These are phyloP conservation scores for Apostichopus leukothele DNA, from an alignment of 53 echinoderm and acorn worm species.

Conservation along the genomic window DNA sequence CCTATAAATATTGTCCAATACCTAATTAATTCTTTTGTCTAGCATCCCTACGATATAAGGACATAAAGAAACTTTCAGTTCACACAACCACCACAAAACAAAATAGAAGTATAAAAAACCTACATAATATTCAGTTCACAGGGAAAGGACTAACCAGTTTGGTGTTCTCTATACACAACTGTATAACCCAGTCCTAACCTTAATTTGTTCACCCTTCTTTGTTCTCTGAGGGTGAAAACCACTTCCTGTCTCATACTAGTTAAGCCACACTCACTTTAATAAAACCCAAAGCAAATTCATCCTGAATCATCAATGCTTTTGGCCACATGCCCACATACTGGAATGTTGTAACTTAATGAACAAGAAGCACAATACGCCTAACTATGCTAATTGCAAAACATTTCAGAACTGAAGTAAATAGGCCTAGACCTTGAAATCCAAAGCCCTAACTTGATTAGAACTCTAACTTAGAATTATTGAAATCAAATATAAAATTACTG, in stretches of 20 bases:
- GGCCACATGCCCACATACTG: slow-evolving; percentile 34
- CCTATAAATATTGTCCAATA: no score
- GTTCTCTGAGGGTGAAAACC: not conserved
- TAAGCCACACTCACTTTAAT: not conserved
- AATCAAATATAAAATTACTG: not conserved
- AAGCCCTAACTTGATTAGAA: no score
- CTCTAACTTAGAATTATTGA: no score
- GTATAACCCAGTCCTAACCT: slow-evolving; percentile 18
- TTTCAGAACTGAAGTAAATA: no score
- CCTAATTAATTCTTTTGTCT: no score
- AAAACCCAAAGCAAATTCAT: slow-evolving; percentile 20
- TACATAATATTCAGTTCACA: no score
- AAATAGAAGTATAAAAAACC: not conserved
- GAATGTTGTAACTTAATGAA: not conserved
- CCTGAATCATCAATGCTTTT: slow-evolving; percentile 29
- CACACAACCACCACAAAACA: not conserved
- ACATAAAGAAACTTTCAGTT: no score
- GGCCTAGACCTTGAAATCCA: no score
- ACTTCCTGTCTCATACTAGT: slow-evolving; percentile 26
- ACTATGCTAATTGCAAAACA: no score
- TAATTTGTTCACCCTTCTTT: slow-evolving; percentile 23
- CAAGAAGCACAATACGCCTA: no score
- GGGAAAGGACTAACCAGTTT: not conserved
- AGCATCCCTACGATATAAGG: no score
- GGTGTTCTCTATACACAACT: not conserved